phyloP scores from a whole-genome alignment of 2,113 vertebrate genomes.

The Strigops habroptila region DNA sequence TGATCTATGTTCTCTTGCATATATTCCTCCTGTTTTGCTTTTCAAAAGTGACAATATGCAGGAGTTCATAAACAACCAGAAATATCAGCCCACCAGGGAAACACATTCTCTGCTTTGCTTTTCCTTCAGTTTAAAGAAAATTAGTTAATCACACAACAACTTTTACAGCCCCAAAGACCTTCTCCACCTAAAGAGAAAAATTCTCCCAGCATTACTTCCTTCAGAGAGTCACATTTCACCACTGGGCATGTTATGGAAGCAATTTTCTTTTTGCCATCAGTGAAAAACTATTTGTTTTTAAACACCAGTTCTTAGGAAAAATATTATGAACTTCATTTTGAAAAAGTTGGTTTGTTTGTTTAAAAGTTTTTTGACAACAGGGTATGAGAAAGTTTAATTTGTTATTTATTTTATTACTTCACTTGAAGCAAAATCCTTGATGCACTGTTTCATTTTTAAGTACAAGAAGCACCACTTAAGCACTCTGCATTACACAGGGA shows the following conservation, averaged over 20 bases:
- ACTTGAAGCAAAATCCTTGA: neutral
- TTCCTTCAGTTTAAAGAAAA: neutral
- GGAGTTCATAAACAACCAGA: constrained; percentile 6
- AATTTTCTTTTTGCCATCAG: neutral
- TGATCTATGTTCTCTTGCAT: neutral
- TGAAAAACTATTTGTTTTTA: neutral
- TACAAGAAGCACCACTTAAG: neutral
- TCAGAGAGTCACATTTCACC: neutral
- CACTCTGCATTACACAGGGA: neutral
- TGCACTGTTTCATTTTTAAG: neutral
- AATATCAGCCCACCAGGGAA: constrained; percentile 28
- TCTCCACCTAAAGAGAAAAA: neutral
- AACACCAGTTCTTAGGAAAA: neutral
- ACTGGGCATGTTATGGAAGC: neutral
- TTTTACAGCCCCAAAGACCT: neutral
- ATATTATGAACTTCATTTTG: neutral
- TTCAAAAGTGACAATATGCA: neutral
- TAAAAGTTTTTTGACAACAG: neutral
- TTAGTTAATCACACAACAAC: constrained; percentile 5
- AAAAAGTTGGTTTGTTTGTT: neutral
- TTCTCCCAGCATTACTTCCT: neutral
- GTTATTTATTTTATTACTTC: neutral
- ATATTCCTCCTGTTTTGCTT: neutral
- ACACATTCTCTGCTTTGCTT: neutral
- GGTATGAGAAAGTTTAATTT: neutral